Evolutionary conservation across 1,140 invertebrate genomes (phyloP), one percentile per base, ranked within the genome.

Genomic region (Lasioglossum albipes): DNA sequence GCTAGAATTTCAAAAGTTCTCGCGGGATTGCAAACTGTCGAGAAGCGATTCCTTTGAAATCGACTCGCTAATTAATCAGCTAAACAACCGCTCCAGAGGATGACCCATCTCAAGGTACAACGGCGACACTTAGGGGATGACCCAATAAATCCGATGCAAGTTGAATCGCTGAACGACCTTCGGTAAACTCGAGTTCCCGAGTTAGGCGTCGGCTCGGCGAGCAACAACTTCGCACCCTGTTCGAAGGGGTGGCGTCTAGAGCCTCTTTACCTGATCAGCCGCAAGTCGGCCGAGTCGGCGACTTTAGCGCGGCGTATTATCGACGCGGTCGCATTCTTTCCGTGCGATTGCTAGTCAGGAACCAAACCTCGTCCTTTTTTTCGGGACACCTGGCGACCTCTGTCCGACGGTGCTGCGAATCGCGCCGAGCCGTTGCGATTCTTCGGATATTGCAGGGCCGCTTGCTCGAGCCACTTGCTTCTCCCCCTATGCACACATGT

Each of bases 311-410:
- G 62, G 76, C 67, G 42, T 49, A 61, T 85, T 71, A 86, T 85
- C 81, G 84, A 85, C 83, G 36, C 77, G 2, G 36, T 20, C 62
- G 45, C 61, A 49, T 66, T 74, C 52, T 62, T 68, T 16, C 42
- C 69, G n/a, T 18, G 65, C 73, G 59, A 68, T 81, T 65, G 61
- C 69, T 52, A 64, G 67, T 81, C 49, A 61, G 68, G 45, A 84
- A 78, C 42, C 72, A 68, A 81, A 65, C 59, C 83, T 49, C 61
- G 42, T 82, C 27, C 71, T 67, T 76, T 84, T 83, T 76, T 76
- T 77, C 62, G 61, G 31, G 70, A 27, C 80, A 72, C 52, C 75
- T 87, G 74, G 85, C 84, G 85, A 84, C 85, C 85, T 87, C 85
- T 85, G 84, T 41, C 74, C 74, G 73, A 36, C 72, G n/a, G 20